Percentiles rank a stretch among this genome's conserved stretches.
Evolutionary conservation across 1,140 invertebrate genomes (phyloP).

Genomic region (Zaprionus vittiger): DNA sequence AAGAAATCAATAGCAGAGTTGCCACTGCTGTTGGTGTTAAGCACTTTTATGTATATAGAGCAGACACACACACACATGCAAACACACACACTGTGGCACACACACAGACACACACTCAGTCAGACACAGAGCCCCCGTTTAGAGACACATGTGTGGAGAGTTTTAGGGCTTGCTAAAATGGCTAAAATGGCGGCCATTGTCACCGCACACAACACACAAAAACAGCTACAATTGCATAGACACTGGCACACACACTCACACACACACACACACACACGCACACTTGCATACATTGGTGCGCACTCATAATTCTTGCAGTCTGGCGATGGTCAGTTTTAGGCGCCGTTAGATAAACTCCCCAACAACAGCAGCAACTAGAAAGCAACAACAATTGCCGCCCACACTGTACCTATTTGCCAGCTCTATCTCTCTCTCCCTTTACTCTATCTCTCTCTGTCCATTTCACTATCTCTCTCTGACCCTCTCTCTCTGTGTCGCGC

Average conservation of each 20-base stretch:
- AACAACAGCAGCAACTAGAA: constrained; percentile 21
- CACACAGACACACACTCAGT: background rate
- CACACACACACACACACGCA: constrained; percentile 13
- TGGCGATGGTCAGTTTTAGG: constrained; percentile 68
- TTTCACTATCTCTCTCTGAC: background rate
- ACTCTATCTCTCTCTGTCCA: background rate
- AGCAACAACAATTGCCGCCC: constrained; percentile 20
- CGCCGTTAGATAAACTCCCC: constrained; percentile 64
- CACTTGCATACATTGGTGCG: constrained; percentile 9
- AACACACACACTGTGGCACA: constrained; percentile 2
- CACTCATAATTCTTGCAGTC: constrained; percentile 74
- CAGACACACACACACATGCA: constrained; percentile 7
- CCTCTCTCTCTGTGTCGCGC: constrained; percentile 6
- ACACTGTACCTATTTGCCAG: background rate
- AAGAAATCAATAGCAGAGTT: constrained; percentile 65
- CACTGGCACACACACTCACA: constrained; percentile 33
- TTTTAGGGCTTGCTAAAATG: constrained; percentile 59
- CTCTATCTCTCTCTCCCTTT: background rate
- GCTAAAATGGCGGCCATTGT: constrained; percentile 78
- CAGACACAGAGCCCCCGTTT: background rate
- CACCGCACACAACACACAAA: constrained; percentile 51
- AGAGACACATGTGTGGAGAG: constrained; percentile 14
- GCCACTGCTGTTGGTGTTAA: background rate
- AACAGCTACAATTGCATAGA: background rate
- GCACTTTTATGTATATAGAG: constrained; percentile 37